These are phyloP conservation scores for Caradrina kadenii DNA, from an alignment of 2,888 invertebrate genomes.

Conservation along the genomic window DNA sequence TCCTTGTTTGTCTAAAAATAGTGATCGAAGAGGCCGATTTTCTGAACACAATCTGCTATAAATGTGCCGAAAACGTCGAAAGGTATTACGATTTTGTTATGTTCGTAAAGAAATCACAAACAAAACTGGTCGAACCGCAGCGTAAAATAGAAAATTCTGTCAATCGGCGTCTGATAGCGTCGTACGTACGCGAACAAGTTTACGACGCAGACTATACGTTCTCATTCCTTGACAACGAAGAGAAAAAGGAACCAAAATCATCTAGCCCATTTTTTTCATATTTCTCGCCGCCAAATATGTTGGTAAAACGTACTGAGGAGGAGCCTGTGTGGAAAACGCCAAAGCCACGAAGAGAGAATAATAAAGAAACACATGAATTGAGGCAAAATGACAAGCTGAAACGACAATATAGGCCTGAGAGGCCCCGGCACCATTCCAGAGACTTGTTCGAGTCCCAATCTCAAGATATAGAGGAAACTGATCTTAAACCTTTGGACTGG, in stretches of 20 bases:
- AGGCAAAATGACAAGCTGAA: constrained; percentile 60
- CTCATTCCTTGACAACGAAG: constrained; percentile 79
- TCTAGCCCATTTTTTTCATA: constrained; percentile 85
- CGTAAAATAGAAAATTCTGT: constrained; percentile 66
- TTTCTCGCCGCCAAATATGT: constrained; percentile 77
- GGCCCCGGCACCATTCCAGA: constrained; percentile 76
- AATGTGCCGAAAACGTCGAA: constrained; percentile 82
- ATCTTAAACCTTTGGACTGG: constrained; percentile 75
- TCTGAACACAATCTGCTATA: constrained; percentile 82
- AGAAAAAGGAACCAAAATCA: constrained; percentile 75
- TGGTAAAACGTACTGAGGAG: constrained; percentile 68
- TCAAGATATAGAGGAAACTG: constrained; percentile 76
- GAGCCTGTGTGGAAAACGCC: constrained; percentile 78
- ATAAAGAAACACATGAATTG: constrained; percentile 63
- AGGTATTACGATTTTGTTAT: constrained; percentile 81
- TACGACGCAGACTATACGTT: constrained; percentile 83
- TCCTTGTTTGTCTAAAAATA: constrained; percentile 80
- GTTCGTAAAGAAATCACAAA: constrained; percentile 80
- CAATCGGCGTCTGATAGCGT: constrained; percentile 75
- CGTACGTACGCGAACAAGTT: constrained; percentile 81
- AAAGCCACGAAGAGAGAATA: constrained; percentile 61
- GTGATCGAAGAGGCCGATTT: constrained; percentile 79
- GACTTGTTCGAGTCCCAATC: constrained; percentile 86
- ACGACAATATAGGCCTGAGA: constrained; percentile 66
- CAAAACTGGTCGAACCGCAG: constrained; percentile 66